Conservation (phyloP, 2,888 invertebrate species). For the Pocota personata region DNA sequence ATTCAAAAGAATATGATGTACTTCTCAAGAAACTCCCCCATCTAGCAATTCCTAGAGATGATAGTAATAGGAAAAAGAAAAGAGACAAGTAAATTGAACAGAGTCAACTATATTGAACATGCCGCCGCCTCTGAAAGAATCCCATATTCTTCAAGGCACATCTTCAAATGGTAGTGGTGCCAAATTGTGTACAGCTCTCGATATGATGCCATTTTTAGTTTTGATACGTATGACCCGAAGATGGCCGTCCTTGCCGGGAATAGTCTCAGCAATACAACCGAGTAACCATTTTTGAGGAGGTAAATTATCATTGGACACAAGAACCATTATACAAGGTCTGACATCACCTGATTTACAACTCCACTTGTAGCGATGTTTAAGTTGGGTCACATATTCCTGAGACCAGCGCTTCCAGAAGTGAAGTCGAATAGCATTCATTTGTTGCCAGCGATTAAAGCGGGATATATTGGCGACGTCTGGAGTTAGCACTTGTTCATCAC, state of each 20-base stretch:
- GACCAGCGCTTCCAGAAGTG: conserved; percentile 30
- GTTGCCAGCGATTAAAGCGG: conserved; percentile 36
- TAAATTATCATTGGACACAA: conserved; percentile 38
- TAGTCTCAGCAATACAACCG: conserved; percentile 17
- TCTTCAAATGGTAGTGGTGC: conserved; percentile 33
- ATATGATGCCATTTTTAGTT: conserved; percentile 28
- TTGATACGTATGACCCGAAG: conserved; percentile 32
- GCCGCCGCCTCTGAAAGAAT: conserved; percentile 31
- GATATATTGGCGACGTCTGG: conserved; percentile 5
- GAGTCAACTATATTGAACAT: neutral
- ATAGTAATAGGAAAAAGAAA: no score
- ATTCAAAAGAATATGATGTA: no score
- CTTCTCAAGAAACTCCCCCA: no score
- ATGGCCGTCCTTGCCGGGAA: conserved; percentile 28
- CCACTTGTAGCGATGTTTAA: conserved; percentile 49
- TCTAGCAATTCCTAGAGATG: no score
- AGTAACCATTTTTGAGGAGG: conserved; percentile 41
- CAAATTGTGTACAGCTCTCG: conserved; percentile 34
- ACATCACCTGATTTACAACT: neutral
- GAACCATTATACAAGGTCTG: no score
- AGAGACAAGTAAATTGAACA: no score
- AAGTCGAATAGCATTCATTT: neutral
- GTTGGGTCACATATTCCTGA: conserved; percentile 14
- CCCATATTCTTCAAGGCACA: conserved; percentile 24
- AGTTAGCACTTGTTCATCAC: conserved; percentile 17